phyloP scores from a whole-genome alignment of 2,888 invertebrate species.

The Notocelia uddmanniana region DNA sequence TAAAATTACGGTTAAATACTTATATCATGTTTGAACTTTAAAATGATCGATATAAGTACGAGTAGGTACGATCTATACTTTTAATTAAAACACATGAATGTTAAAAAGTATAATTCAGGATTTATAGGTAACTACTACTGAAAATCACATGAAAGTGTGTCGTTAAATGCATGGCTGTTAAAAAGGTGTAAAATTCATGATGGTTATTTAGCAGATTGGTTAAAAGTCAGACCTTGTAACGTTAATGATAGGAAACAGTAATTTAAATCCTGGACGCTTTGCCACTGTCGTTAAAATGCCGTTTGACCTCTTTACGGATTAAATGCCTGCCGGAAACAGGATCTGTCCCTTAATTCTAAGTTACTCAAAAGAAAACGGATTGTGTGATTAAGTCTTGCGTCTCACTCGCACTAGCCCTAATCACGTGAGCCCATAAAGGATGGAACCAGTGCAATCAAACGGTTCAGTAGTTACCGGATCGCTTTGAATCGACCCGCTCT shows the following conservation, averaged over 20 bases:
- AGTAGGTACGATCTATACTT: too few relatives aligned
- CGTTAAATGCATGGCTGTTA: too few relatives aligned
- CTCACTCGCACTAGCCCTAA: slow-evolving; percentile 26
- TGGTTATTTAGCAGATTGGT: neutral
- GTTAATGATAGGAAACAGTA: neutral
- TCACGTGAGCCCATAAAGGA: slow-evolving; percentile 18
- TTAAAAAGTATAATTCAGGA: too few relatives aligned
- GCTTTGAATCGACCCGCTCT: slow-evolving; percentile 22
- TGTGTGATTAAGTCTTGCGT: slow-evolving; percentile 25
- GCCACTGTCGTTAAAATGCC: slow-evolving; percentile 21
- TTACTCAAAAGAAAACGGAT: slow-evolving; percentile 35
- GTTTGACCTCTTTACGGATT: slow-evolving; percentile 33
- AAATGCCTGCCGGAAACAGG: slow-evolving; percentile 21
- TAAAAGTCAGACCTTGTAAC: neutral
- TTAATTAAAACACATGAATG: too few relatives aligned
- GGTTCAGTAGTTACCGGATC: slow-evolving; percentile 32
- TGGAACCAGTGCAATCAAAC: slow-evolving; percentile 31
- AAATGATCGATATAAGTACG: too few relatives aligned
- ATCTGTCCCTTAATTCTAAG: slow-evolving; percentile 23
- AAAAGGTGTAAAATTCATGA: neutral
- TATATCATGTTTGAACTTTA: too few relatives aligned
- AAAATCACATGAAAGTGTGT: too few relatives aligned
- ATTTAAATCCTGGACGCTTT: slow-evolving; percentile 9
- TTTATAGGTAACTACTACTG: too few relatives aligned
- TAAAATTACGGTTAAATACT: too few relatives aligned